Base-by-base conservation (phyloP, 2,888 invertebrate genomes). In the Sphaerophoria rueppellii region DNA sequence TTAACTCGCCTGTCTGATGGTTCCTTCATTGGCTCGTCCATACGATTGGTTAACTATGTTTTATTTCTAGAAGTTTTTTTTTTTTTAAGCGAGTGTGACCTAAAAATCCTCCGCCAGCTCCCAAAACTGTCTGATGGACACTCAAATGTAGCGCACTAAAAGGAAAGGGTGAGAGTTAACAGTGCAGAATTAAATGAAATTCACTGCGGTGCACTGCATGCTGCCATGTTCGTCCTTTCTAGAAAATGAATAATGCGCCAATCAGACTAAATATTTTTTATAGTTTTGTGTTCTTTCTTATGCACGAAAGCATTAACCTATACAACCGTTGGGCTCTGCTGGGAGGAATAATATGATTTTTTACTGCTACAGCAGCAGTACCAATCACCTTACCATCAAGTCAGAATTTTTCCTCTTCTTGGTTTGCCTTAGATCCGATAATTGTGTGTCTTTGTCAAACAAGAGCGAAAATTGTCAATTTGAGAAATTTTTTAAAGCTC, bases 121-220 rank as follows among this genome's bases (percentile, higher is more conserved):
- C 61, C 46, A 24, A 46, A 61, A 43, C 32, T 46, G 46, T 46
- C 7, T 61, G 46, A 61, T 43, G 46, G 61, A 46, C 46, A 46
- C 24, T 46, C n/a, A 4, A 32, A 24, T 40, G 24, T 43, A 11
- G 1, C 0, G 0, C 6, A 24, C 43, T 6, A 43, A 16, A 40
- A 60, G 12, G 16, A 11, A 4, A 58, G 9, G 32, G 9, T 4
- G 9, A 43, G 58, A 46, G 74, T 82, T 61, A 82, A 78, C 74
- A 74, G 78, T 82, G 78, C 79, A 79, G 54, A 78, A 82, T 82
- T 79, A 79, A 82, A 78, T 79, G 74, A 82, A 79, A 79, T 75
- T 65, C 82, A 74, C 57, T 71, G 73, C 78, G 70, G 78, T 69
- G 54, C 24, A 24, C 54, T 52, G 65, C 50, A 43, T 52, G 54